A percentile compares a stretch with the other conserved stretches of the same genome.
These are phyloP conservation scores for Phocides pigmalion DNA, from an alignment of 1,140 invertebrate species.

Conservation along the genomic window DNA sequence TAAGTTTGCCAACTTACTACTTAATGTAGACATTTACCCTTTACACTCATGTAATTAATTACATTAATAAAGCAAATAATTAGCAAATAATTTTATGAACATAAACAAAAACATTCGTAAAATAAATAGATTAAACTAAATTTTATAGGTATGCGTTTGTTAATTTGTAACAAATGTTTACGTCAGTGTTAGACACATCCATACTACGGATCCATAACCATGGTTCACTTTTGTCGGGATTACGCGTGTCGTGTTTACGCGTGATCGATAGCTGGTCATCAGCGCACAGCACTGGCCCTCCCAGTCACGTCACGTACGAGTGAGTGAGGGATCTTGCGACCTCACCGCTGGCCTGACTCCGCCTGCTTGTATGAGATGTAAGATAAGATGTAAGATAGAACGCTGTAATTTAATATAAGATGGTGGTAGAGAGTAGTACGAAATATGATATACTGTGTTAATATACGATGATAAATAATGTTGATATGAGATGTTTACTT, in stretches of 20 bases:
- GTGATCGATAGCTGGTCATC: conserved; percentile 41
- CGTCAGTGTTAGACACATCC: background rate
- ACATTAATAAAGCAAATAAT: too few relatives aligned
- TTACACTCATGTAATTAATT: too few relatives aligned
- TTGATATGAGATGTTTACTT: too few relatives aligned
- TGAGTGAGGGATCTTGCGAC: conserved; percentile 43
- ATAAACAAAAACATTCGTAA: too few relatives aligned
- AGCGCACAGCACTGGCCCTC: conserved; percentile 36
- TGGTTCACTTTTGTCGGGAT: conserved; percentile 40
- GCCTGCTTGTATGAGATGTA: background rate
- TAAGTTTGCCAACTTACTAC: too few relatives aligned
- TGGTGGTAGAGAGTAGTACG: background rate
- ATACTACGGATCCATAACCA: conserved; percentile 10
- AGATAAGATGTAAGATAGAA: background rate
- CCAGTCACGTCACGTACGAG: conserved; percentile 46
- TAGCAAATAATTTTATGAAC: too few relatives aligned
- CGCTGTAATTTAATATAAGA: background rate
- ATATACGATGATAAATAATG: too few relatives aligned
- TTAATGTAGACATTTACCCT: too few relatives aligned
- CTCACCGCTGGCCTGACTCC: background rate
- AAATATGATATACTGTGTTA: too few relatives aligned
- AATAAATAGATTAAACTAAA: too few relatives aligned
- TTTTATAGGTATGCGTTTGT: too few relatives aligned
- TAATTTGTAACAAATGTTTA: background rate
- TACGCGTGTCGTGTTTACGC: conserved; percentile 48